Base-by-base conservation (phyloP, 1,140 invertebrate genomes). In the Drosophila nannoptera region DNA sequence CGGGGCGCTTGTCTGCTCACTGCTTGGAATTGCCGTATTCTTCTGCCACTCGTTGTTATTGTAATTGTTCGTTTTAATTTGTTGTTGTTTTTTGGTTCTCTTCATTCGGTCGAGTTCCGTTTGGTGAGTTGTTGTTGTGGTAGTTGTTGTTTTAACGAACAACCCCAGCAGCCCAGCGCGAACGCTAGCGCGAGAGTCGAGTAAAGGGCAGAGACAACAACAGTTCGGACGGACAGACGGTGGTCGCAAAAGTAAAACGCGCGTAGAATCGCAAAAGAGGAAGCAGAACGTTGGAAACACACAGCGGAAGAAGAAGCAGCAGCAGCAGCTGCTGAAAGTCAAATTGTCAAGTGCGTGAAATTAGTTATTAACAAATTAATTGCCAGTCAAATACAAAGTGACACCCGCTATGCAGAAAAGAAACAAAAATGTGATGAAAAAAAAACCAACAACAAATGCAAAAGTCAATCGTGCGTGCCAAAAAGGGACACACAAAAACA, bases 271-370 rank as follows among this genome's bases (percentile, higher is more conserved):
- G 55, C 43, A 45, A 61, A 12, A 56, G 54, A 75, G 56, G 49
- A 71, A 67, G 67, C 53, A 59, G 36, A 64, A 52, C 52, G 38
- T 11, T 58, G 53, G 48, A 64, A 69, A 58, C 45, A 38, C 53
- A 65, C 45, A 50, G 38, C 40, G 36, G 54, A 48, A 71, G 53
- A 55, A 52, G 67, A 22, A 58, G 60, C 14, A 67, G 29, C 4
- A 49, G 32, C 35, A 53, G 60, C 52, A 58, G 61, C 54, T 56
- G 59, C 40, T 50, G 16, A 36, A 65, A 16, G 48, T 56, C 48
- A 35, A 62, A 58, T 68, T 68, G 50, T 55, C 66, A 83, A 77
- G 81, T 84, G 81, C 66, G 78, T 83, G 65, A 65, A 65, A 67
- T 71, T 54, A 60, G 35, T 66, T 71, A 42, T 54, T 66, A 53